Conservation (phyloP, 2,888 invertebrate species). For the Mechanitis mazaeus region DNA sequence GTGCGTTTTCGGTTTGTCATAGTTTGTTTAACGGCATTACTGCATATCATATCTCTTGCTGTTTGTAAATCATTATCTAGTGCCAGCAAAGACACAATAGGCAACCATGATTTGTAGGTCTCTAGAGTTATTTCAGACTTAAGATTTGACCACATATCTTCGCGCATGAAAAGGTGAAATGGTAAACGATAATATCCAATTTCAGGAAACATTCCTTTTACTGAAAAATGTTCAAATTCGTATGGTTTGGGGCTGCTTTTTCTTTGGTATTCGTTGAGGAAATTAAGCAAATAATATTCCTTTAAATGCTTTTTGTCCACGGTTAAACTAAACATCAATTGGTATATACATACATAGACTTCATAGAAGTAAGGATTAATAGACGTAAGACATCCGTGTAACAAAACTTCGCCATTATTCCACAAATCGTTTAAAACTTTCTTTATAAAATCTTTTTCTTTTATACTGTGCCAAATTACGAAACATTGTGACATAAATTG, state of each 20-base stretch:
- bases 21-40: slow-evolving; percentile 72
- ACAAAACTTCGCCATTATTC: slow-evolving; percentile 67
- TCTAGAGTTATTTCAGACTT: slow-evolving; percentile 72
- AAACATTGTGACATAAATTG: slow-evolving; percentile 50
- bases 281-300: slow-evolving; percentile 65
- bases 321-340: slow-evolving; percentile 50
- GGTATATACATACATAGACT: slow-evolving; percentile 63
- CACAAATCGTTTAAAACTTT: slow-evolving; percentile 67
- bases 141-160: slow-evolving; percentile 71
- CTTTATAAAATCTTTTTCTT: slow-evolving; percentile 55
- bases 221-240: slow-evolving; percentile 69
- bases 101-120: slow-evolving; percentile 69
- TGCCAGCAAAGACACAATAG: slow-evolving; percentile 57
- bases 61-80: slow-evolving; percentile 65
- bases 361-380: slow-evolving; percentile 72
- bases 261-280: slow-evolving; percentile 62
- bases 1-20: slow-evolving; percentile 64
- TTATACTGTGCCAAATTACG: slow-evolving; percentile 62
- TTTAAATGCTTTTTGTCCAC: slow-evolving; percentile 50
- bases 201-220: slow-evolving; percentile 72
- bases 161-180: slow-evolving; percentile 67
- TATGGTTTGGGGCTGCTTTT: slow-evolving; percentile 66
- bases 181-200: slow-evolving; percentile 69
- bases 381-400: slow-evolving; percentile 61
- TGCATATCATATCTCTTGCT: slow-evolving; percentile 72